These are phyloP conservation scores for Drosophila ezoana DNA, from an alignment of 2,888 invertebrate species.

Conservation along the genomic window DNA sequence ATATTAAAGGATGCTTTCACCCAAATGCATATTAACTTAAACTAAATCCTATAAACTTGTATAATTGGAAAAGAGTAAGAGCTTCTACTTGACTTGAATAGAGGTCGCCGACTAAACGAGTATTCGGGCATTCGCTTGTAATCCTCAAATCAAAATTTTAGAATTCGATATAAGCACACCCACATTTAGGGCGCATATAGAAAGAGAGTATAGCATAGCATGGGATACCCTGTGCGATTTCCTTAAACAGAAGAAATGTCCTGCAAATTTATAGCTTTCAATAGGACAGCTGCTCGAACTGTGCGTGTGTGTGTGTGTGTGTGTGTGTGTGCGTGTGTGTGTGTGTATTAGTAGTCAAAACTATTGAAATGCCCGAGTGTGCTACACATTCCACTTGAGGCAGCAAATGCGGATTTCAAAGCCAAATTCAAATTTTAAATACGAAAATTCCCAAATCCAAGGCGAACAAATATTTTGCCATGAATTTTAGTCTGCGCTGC, in stretches of 20 bases:
- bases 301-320: neutral
- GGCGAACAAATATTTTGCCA: constrained; percentile 20
- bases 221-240: neutral
- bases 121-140: no score
- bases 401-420: constrained; percentile 22
- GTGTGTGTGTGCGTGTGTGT: neutral
- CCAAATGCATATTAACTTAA: no score
- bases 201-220: no score
- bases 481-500: constrained; percentile 26
- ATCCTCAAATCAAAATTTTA: no score
- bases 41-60: no score
- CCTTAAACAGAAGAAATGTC: neutral
- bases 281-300: constrained; percentile 5
- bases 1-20: no score
- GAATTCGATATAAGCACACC: no score
- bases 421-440: constrained; percentile 12
- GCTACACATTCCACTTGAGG: neutral
- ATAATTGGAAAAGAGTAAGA: no score
- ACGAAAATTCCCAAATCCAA: constrained; percentile 25
- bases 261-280: neutral
- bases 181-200: no score
- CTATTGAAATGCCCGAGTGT: neutral
- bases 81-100: no score
- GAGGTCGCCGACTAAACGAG: no score
- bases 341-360: neutral